These are phyloP conservation scores for Psephotus haematonotus DNA, from an alignment of 2,113 vertebrate genomes.

Conservation along the genomic window DNA sequence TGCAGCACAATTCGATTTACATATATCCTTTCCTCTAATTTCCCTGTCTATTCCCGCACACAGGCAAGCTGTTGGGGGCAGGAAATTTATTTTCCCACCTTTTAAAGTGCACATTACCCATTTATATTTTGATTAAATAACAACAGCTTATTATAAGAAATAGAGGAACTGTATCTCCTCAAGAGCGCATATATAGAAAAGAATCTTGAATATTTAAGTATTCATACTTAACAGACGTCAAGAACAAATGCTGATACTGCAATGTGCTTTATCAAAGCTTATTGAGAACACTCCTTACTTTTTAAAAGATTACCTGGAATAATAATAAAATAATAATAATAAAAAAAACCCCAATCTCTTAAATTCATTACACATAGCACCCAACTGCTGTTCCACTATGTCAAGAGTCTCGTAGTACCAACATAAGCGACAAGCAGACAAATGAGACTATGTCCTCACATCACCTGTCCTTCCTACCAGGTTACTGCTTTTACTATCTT, in stretches of 20 bases:
- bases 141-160: not conserved
- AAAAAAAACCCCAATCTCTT: not conserved
- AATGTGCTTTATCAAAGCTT: not conserved
- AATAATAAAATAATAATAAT: not conserved
- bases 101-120: not conserved
- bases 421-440: not conserved
- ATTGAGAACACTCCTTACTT: not conserved
- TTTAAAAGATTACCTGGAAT: not conserved
- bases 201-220: not conserved
- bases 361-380: not conserved
- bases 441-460: not conserved
- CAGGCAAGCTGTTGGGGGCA: not conserved
- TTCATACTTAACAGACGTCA: not conserved
- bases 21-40: not conserved
- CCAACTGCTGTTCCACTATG: not conserved
- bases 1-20: not conserved
- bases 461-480: not conserved
- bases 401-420: not conserved
- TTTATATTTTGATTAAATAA: not conserved
- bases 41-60: not conserved
- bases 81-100: not conserved
- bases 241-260: not conserved
- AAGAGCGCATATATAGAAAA: not conserved
- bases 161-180: not conserved
- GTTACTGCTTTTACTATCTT: accelerated